Base-by-base conservation (phyloP, 2,797 vertebrate species). In the Enteromius paludinosus region DNA sequence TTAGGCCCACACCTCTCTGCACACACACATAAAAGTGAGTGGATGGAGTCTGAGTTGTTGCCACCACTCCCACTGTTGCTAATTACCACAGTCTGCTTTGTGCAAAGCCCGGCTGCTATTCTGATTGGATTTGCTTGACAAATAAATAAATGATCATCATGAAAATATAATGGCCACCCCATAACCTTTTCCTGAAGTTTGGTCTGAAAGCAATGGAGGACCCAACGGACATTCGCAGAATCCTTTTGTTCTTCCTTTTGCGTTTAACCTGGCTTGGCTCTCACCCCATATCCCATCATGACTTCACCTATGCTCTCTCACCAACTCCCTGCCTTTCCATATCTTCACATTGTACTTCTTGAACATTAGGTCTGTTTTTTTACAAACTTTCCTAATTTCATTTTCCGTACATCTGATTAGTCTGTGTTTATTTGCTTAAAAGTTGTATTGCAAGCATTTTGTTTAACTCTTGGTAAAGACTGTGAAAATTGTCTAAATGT, bases 131-230 rank as follows among this genome's bases (percentile, higher is more conserved):
- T 93, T 93, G 89, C 92, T 92, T 93, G 90, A 93, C 92, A 93
- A 93, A 94, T 95, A 92, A 95, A 95, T 95, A 95, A 95, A 93
- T 93, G 83, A 95, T 93, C 78, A 66, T 90, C 92, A 94, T 95
- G 86, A 95, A 95, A 95, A 83, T 84, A 87, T 95, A 94, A 95
- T 94, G 89, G 81, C 89, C 83, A 90, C 88, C 90, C 86, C 66
- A 41, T 92, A 90, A 94, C 93, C 93, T 91, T 91, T 92, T 87
- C 86, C 86, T 84, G 89, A 81, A 89, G 85, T 90, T 87, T 87
- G 86, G 81, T 87, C 90, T 88, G 91, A 86, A 87, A 86, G 91
- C 79, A 80, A 54, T 49, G 49, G 87, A 88, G 87, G 88, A 87
- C 91, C 87, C 83, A 84, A 82, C 86, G 86, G 85, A 90, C 89